A percentile compares a stretch with the other conserved stretches of the same genome.
Conservation (phyloP, 2,888 invertebrate genomes). For the Meta bourneti region DNA sequence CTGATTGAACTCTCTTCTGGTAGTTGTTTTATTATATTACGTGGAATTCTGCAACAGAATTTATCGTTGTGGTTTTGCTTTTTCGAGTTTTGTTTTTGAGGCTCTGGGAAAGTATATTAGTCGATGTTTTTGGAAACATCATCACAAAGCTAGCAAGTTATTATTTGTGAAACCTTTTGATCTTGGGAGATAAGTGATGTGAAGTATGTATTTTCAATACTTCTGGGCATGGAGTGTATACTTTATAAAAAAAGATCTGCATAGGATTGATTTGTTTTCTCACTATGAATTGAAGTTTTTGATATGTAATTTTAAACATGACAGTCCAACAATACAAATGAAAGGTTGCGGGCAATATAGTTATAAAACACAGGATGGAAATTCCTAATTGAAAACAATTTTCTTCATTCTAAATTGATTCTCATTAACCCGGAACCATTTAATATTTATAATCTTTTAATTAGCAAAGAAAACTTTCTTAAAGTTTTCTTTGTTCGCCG, state of each 20-base stretch:
- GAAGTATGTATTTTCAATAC: background rate
- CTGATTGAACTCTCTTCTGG: slow-evolving; percentile 39
- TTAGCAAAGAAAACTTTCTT: no score
- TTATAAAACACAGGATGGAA: no score
- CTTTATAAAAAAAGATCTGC: background rate
- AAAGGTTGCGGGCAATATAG: no score
- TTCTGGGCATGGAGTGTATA: background rate
- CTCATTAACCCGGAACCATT: no score
- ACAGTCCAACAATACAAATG: no score
- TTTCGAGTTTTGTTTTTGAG: background rate
- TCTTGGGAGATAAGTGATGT: background rate
- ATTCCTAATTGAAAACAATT: no score
- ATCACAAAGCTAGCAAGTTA: background rate
- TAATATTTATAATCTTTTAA: no score
- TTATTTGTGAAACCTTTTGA: background rate
- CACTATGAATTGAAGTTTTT: no score
- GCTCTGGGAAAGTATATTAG: background rate
- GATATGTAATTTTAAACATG: no score
- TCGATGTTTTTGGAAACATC: background rate
- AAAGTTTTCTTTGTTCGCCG: no score
- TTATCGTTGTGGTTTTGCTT: background rate
- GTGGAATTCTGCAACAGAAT: slow-evolving; percentile 1
- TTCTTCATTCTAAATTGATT: no score
- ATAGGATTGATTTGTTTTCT: no score
- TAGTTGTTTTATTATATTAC: slow-evolving; percentile 21